phyloP scores from a whole-genome alignment of 2,888 invertebrate species.

The Andrena praecox region DNA sequence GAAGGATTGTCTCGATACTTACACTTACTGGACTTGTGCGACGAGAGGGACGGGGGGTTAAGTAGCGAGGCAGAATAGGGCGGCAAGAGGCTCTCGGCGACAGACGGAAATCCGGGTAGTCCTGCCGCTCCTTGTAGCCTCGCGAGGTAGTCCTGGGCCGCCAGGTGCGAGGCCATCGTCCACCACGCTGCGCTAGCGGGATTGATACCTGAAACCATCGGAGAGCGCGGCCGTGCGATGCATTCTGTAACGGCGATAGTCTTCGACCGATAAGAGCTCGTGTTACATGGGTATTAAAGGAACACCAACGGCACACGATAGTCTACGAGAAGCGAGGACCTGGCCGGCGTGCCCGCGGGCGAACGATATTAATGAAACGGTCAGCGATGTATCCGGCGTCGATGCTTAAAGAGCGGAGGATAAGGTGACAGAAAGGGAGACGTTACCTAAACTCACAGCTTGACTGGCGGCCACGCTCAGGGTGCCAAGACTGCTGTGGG shows the following conservation, averaged over 20 bases:
- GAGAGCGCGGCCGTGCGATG: slow-evolving; percentile 9
- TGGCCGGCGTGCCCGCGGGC: too few species aligned
- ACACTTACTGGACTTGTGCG: slow-evolving; percentile 85
- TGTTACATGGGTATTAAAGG: too few species aligned
- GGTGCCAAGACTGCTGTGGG: slow-evolving; percentile 86
- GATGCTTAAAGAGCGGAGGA: too few species aligned
- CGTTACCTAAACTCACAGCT: slow-evolving; percentile 92
- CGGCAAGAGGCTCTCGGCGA: slow-evolving; percentile 85
- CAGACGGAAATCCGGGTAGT: slow-evolving; percentile 89
- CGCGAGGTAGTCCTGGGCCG: slow-evolving; percentile 95
- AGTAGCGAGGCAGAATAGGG: slow-evolving; percentile 88
- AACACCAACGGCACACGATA: too few species aligned
- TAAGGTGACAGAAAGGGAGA: neutral
- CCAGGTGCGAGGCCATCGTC: slow-evolving; percentile 95
- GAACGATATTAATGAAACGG: too few species aligned
- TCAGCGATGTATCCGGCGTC: too few species aligned
- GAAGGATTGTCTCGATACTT: slow-evolving; percentile 69
- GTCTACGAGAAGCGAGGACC: too few species aligned
- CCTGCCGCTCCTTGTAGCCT: slow-evolving; percentile 92
- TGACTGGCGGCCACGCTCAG: slow-evolving; percentile 94
- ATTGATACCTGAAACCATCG: slow-evolving; percentile 86
- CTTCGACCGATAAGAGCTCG: neutral
- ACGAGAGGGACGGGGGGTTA: slow-evolving; percentile 85
- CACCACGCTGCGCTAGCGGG: slow-evolving; percentile 91
- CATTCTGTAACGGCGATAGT: neutral